Conservation (phyloP, 2,888 invertebrate species). For the Phytoseiulus persimilis region DNA sequence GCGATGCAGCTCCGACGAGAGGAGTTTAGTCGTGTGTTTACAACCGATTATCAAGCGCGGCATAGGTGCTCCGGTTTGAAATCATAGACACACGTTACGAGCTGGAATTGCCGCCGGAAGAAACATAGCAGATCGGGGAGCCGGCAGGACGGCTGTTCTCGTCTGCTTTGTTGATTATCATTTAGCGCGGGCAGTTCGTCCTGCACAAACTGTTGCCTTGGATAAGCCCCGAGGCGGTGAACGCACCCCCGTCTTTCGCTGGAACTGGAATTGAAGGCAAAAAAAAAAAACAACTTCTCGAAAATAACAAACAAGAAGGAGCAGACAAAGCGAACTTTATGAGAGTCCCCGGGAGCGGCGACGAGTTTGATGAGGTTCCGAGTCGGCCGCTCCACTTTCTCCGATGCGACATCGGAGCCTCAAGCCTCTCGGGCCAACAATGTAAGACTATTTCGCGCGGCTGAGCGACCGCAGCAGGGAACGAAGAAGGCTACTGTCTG, state of each 20-base stretch:
- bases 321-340: neutral
- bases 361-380: neutral
- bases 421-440: no score
- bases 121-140: neutral
- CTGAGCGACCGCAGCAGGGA: neutral
- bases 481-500: neutral
- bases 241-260: neutral
- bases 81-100: neutral
- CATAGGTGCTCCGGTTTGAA: no score
- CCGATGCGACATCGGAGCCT: neutral
- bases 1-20: no score
- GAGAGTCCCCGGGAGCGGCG: neutral
- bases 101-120: neutral
- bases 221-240: neutral
- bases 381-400: neutral
- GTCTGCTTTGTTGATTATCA: neutral
- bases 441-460: no score
- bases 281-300: neutral
- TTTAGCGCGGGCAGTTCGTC: neutral
- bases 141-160: neutral
- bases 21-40: no score
- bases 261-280: neutral
- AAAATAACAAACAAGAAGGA: neutral
- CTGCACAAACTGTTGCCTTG: neutral
- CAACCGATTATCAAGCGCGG: no score